Evolutionary conservation across 2,888 invertebrate species (phyloP), one percentile per base, ranked within the genome.

Genomic region (Synanthedon tipuliformis): DNA sequence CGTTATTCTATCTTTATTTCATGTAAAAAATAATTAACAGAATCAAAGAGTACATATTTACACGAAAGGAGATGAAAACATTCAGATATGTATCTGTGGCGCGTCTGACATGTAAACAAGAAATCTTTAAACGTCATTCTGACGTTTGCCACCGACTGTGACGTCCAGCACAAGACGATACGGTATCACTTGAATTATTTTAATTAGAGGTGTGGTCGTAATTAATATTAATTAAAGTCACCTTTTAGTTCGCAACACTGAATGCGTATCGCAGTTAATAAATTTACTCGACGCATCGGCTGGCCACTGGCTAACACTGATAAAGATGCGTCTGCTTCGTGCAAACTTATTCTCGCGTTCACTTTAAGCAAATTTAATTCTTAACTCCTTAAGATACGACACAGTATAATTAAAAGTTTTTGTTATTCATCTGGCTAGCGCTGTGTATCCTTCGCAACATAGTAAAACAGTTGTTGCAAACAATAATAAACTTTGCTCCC

Each of bases 191-290:
- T 74, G 76, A 80, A 81, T 82, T 81, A 85, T 81, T 81, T 81
- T 86, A 84, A 85, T 85, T 83, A 85, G 78, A 84, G 84, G 84
- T 85, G 86, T 83, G 83, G 81, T 75, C 71, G 79, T 85, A 84
- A 86, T 87, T 85, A 85, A 87, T 87, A 85, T 86, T 83, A 85
- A 85, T 86, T 87, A 82, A 81, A 82, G 81, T 81, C 84, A 79
- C 81, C 82, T 85, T 83, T 84, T 78, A 84, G 79, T 73, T 75
- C 70, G 79, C 78, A 78, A 84, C 84, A 83, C 77, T 78, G 80
- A 83, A 82, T 77, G 81, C 84, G 83, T 86, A 87, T 86, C 87
- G 84, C 82, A 75, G 84, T 85, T 82, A 85, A 87, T 87, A 86
- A 87, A 87, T 87, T 84, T 81, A 76, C 75, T 71, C 75, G 66